Conservation (phyloP, 30 jellyfish, hydroid and myxozoan genomes). For the Pseudorhiza aurosa region DNA sequence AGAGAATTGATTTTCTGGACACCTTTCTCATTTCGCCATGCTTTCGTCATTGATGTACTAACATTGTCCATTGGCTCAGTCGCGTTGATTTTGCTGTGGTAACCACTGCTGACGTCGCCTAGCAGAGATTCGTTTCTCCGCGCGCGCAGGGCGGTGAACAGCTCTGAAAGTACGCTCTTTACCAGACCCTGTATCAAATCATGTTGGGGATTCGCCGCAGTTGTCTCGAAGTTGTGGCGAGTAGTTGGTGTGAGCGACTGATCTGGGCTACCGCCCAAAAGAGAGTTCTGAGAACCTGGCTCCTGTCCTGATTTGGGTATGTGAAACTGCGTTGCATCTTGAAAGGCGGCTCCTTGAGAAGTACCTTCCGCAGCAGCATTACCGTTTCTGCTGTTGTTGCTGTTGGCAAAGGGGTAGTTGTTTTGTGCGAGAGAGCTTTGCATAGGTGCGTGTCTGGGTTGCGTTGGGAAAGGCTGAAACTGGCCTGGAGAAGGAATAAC, state of each 20-base stretch:
- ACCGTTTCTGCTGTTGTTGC: background rate
- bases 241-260: slow-evolving; percentile 47
- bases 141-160: slow-evolving; percentile 74
- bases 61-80: slow-evolving; percentile 63
- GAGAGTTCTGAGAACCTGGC: slow-evolving; percentile 32
- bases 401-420: background rate
- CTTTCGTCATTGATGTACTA: slow-evolving; percentile 63
- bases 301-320: slow-evolving; percentile 6
- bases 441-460: background rate
- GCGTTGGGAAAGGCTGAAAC: slow-evolving; percentile 30
- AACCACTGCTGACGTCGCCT: background rate
- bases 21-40: slow-evolving; percentile 84
- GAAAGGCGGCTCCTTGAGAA: background rate
- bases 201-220: slow-evolving; percentile 57
- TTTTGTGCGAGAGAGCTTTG: slow-evolving; percentile 10
- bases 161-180: slow-evolving; percentile 82
- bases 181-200: slow-evolving; percentile 82
- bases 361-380: background rate
- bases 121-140: slow-evolving; percentile 49
- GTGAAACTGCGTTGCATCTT: background rate
- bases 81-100: slow-evolving; percentile 11
- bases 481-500: background rate
- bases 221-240: slow-evolving; percentile 56
- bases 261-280: slow-evolving; percentile 15
- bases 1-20: slow-evolving; percentile 78